phyloP scores from a whole-genome alignment of 2,797 vertebrate genomes.

The Valencia hispanica region DNA sequence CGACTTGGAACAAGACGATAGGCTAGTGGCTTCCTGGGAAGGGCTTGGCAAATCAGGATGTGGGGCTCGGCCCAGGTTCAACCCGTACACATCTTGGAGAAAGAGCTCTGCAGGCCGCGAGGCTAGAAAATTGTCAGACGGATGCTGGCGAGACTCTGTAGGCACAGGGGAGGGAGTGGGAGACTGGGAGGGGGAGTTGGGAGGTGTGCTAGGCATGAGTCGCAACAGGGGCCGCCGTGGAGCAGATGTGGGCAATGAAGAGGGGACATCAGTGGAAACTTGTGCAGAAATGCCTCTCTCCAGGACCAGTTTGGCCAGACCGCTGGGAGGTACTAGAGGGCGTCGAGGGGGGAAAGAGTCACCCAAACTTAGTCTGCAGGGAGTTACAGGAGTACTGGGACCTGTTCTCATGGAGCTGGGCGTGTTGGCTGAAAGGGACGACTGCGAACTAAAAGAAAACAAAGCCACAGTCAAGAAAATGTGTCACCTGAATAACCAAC shows the following conservation, averaged over 20 bases:
- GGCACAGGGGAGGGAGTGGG: slow-evolving; percentile 83
- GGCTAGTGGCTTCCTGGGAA: slow-evolving; percentile 34
- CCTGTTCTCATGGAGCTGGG: slow-evolving; percentile 82
- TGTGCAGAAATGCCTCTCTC: slow-evolving; percentile 95
- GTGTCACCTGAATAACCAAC: neutral
- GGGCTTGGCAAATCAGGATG: slow-evolving; percentile 79
- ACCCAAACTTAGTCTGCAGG: slow-evolving; percentile 87
- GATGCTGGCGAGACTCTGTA: slow-evolving; percentile 76
- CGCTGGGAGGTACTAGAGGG: slow-evolving; percentile 71
- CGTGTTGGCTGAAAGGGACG: slow-evolving; percentile 73
- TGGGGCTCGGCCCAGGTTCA: slow-evolving; percentile 81
- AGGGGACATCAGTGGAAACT: slow-evolving; percentile 76
- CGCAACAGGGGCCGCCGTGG: slow-evolving; percentile 55
- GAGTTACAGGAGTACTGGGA: slow-evolving; percentile 84
- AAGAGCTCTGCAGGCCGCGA: slow-evolving; percentile 95
- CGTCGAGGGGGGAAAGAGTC: slow-evolving; percentile 87
- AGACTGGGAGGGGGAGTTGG: slow-evolving; percentile 88
- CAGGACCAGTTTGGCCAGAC: slow-evolving; percentile 89
- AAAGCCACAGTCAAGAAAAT: slow-evolving; percentile 4
- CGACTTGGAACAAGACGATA: neutral
- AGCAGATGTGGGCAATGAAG: slow-evolving; percentile 42
- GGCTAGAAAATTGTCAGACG: slow-evolving; percentile 90
- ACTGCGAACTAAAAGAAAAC: slow-evolving; percentile 57
- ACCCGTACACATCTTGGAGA: slow-evolving; percentile 92
- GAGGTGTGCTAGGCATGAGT: slow-evolving; percentile 86